Conservation (phyloP, 2,888 invertebrate genomes). For the Hymenopus coronatus region DNA sequence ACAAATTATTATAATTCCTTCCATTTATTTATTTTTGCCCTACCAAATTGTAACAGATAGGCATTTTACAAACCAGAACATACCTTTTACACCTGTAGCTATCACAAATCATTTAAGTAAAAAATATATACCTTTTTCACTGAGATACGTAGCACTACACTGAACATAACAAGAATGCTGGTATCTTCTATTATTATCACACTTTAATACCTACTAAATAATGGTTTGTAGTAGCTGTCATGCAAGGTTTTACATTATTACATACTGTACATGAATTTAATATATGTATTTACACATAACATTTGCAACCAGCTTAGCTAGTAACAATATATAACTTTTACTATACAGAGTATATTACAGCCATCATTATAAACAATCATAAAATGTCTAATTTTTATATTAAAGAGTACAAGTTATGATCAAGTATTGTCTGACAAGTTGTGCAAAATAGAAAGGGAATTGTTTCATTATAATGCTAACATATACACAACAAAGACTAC, state of each 20-base stretch:
- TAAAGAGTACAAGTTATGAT: neutral
- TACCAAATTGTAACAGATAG: neutral
- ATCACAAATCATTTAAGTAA: neutral
- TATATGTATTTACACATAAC: neutral
- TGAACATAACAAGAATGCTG: neutral
- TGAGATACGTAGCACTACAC: neutral
- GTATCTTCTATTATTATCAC: neutral
- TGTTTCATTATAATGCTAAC: neutral
- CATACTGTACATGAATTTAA: neutral
- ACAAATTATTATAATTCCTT: neutral
- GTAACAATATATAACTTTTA: neutral
- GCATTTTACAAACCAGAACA: neutral
- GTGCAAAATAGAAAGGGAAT: neutral
- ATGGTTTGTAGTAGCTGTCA: neutral
- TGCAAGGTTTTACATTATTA: neutral
- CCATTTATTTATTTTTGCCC: neutral
- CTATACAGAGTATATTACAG: neutral
- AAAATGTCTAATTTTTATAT: neutral
- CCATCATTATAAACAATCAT: neutral
- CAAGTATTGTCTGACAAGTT: neutral
- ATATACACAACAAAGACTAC: neutral
- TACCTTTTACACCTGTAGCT: neutral
- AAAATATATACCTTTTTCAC: neutral
- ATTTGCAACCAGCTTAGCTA: neutral
- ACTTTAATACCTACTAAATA: neutral